Conservation (phyloP, 1,140 invertebrate genomes). For the Leptinotarsa defecta region DNA sequence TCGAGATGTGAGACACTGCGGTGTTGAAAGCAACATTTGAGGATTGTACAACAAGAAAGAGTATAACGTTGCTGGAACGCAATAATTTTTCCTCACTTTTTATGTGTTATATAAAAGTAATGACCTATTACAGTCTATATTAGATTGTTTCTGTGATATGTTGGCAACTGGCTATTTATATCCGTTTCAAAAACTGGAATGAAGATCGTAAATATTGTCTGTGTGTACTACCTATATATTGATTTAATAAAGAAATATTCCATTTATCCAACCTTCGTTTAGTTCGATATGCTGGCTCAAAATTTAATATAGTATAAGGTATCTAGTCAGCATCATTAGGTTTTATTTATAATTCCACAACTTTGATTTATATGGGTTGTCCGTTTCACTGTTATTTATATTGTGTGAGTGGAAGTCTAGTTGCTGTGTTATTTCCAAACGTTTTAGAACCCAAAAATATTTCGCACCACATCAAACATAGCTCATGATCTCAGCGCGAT, state of each 20-base stretch:
- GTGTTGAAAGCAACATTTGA: neutral
- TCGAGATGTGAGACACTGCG: neutral
- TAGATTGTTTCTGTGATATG: slow-evolving; percentile 10
- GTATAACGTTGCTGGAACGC: too few relatives aligned
- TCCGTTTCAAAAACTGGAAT: neutral
- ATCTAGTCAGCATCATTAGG: slow-evolving; percentile 46
- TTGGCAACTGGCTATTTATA: neutral
- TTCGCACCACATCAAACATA: neutral
- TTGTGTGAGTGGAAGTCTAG: neutral
- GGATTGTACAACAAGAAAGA: too few relatives aligned
- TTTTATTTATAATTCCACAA: slow-evolving; percentile 29
- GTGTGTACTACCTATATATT: slow-evolving; percentile 15
- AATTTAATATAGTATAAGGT: slow-evolving; percentile 44
- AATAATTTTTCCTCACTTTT: neutral
- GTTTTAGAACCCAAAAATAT: neutral
- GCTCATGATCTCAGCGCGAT: neutral
- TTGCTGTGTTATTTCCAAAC: neutral
- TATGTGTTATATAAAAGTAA: neutral
- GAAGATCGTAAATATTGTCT: slow-evolving; percentile 8
- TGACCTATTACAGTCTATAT: slow-evolving; percentile 13
- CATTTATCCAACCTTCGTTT: slow-evolving; percentile 46
- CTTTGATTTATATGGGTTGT: neutral
- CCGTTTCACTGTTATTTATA: neutral
- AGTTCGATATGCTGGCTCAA: slow-evolving; percentile 48
- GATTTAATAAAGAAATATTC: slow-evolving; percentile 32